A percentile compares a stretch with the other conserved stretches of the same genome.
Evolutionary conservation across 2,888 invertebrate genomes (phyloP).

Genomic region (Taphrorychus bicolor): DNA sequence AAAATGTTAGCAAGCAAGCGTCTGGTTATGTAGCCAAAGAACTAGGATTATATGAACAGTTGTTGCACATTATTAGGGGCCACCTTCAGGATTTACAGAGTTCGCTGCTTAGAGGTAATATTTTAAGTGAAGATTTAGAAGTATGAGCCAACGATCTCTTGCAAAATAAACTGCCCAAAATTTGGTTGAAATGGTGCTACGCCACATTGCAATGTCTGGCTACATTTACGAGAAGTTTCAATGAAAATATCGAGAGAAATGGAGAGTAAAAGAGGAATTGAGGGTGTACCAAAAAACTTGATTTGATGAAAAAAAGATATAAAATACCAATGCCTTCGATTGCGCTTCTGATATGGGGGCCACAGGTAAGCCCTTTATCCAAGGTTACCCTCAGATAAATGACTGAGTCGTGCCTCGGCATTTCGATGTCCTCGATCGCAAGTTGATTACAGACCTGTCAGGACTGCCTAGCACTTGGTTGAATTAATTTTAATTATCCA

Average conservation of each 20-base stretch:
- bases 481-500: too few species aligned
- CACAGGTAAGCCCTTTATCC: too few species aligned
- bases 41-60: constrained; percentile 61
- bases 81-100: neutral
- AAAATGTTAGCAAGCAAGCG: constrained; percentile 59
- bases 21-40: neutral
- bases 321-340: too few species aligned
- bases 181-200: constrained; percentile 61
- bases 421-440: too few species aligned
- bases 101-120: neutral
- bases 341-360: too few species aligned
- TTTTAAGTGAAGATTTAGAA: constrained; percentile 62
- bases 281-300: too few species aligned
- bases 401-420: too few species aligned
- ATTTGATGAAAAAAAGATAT: too few species aligned
- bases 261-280: too few species aligned
- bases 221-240: constrained; percentile 41
- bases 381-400: too few species aligned
- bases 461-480: too few species aligned
- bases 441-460: too few species aligned
- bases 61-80: constrained; percentile 30
- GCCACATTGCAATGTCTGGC: constrained; percentile 39
- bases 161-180: constrained; percentile 60
- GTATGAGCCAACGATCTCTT: constrained; percentile 58
- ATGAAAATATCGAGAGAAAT: constrained; percentile 40